Base-by-base conservation (phyloP, 2,888 invertebrate species). In the Himalopsyche anomala region DNA sequence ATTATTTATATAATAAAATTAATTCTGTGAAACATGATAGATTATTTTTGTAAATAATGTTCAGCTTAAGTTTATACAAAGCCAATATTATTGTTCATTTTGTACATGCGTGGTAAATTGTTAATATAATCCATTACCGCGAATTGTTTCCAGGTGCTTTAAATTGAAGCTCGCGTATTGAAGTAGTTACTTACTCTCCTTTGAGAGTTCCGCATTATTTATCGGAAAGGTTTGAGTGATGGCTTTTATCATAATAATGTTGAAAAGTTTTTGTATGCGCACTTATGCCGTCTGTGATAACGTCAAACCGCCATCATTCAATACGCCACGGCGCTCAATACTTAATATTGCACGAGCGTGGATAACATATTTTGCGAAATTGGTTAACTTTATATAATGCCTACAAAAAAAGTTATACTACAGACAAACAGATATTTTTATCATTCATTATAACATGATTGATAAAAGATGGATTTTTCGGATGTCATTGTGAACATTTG, bases 181-280 rank as follows among this genome's bases (percentile, higher is more conserved):
- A 74, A 28, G 38, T 36, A 74, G 74, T 38, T 38, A 74, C 38
- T 15, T 74, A 36, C 38, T 74, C 19, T 74, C 74, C 15, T 74
- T 74, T 74, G 74, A 74, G 15, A 74, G 74, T 74, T 74, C 38
- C 28, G 36, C 15, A 74, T 74, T 74, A 74, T 74, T 74, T 74
- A 74, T 74, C 74, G 74, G 74, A 36, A 38, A 19, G 74, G 28
- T 74, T 15, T 74, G 74, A 74, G 74, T 74, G 74, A 74, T 74
- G 74, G 74, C 74, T 74, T 74, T 74, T 74, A 74, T 74, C 74
- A 74, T 74, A 74, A 74, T 74, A 38, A 36, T 36, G 74, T 36
- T 74, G 74, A 74, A 74, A 36, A 74, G 74, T 74, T 74, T 69
- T 74, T 74, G 74, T 74, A 74, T 74, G 74, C 38, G 36, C 74